Percentiles rank a stretch among this genome's conserved stretches.
Conservation (phyloP, 2,797 vertebrate species). For the Diceros bicornis region DNA sequence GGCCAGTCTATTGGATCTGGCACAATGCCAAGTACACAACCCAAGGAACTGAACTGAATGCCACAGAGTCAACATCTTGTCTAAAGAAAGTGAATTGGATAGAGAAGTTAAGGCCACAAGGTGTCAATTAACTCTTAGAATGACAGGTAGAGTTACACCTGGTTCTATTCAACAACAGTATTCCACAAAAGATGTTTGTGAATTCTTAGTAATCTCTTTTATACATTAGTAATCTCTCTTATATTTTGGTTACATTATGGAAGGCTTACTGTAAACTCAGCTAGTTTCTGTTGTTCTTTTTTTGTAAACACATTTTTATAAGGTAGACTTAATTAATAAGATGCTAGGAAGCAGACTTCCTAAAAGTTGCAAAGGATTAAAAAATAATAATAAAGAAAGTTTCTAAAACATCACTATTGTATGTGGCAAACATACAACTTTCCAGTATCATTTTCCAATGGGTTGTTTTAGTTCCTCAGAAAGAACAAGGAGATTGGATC, state of each 20-base stretch:
- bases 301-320: conserved; percentile 49
- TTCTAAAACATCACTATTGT: conserved; percentile 23
- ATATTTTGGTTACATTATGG: background rate
- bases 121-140: background rate
- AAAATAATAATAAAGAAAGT: conserved; percentile 16
- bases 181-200: conserved; percentile 33
- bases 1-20: background rate
- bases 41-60: background rate
- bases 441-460: background rate
- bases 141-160: background rate
- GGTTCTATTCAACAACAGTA: background rate
- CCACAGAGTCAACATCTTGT: background rate
- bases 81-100: background rate
- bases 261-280: conserved; percentile 46
- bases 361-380: conserved; percentile 56
- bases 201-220: conserved; percentile 34
- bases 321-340: conserved; percentile 39
- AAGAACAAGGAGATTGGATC: background rate
- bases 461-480: conserved; percentile 23
- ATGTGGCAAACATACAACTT: conserved; percentile 40
- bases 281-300: conserved; percentile 17
- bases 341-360: conserved; percentile 1
- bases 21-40: conserved; percentile 28
- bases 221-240: conserved; percentile 12
- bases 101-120: background rate